Evolutionary conservation across 2,888 invertebrate species (phyloP).

Genomic region (Apodemia hepburni): DNA sequence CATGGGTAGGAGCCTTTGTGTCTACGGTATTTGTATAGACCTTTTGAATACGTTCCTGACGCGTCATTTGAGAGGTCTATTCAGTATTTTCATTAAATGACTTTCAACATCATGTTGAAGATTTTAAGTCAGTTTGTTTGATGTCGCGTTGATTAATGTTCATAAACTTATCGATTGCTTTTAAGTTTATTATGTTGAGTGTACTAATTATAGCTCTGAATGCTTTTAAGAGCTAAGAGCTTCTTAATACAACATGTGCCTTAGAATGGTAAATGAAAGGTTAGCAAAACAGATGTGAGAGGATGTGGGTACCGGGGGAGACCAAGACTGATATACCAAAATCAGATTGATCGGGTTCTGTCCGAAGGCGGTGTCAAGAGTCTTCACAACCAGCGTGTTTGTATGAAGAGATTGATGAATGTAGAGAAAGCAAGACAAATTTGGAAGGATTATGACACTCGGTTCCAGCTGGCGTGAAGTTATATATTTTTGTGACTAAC

Average conservation of each 20-base stretch:
- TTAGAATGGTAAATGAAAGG: too few relatives aligned
- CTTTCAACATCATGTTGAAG: not conserved
- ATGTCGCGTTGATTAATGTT: constrained; percentile 5
- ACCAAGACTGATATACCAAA: too few relatives aligned
- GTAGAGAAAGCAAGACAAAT: too few relatives aligned
- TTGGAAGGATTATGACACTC: too few relatives aligned
- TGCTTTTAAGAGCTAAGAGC: not conserved
- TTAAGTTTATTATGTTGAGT: not conserved
- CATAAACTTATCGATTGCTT: constrained; percentile 6
- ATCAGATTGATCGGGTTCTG: too few relatives aligned
- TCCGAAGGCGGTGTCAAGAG: too few relatives aligned
- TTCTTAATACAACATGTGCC: not conserved
- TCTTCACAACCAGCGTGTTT: too few relatives aligned
- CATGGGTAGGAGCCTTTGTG: constrained; percentile 30
- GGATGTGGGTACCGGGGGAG: too few relatives aligned
- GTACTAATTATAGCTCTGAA: not conserved
- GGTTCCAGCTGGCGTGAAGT: too few relatives aligned
- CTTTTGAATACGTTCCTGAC: constrained; percentile 27
- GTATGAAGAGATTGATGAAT: too few relatives aligned
- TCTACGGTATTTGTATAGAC: constrained; percentile 31
- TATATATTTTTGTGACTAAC: too few relatives aligned
- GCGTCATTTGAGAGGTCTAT: constrained; percentile 30
- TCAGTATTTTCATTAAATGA: constrained; percentile 25
- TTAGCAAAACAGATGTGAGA: too few relatives aligned
- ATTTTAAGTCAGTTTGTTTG: not conserved